Evolutionary conservation across 2,797 vertebrate genomes (phyloP).

Genomic region (Salmo trutta): DNA sequence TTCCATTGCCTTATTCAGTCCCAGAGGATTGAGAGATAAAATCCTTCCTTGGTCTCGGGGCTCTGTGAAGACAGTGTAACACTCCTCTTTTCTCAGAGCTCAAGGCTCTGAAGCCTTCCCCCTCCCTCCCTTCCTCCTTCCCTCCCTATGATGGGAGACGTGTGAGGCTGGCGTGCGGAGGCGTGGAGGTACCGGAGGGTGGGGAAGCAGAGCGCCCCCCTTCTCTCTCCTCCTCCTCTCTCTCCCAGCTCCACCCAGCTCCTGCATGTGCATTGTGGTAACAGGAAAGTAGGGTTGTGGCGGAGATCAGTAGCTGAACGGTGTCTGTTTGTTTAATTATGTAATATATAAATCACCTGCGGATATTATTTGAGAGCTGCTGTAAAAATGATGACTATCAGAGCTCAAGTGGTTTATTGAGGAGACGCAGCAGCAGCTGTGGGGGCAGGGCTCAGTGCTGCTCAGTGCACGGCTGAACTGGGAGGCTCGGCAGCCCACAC

Average conservation of each 20-base stretch:
- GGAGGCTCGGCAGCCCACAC: background rate
- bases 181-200: conserved; percentile 1
- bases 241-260: background rate
- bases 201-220: background rate
- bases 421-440: conserved; percentile 8
- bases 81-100: conserved; percentile 65
- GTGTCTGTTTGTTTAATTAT: conserved; percentile 41
- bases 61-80: conserved; percentile 68
- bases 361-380: conserved; percentile 47
- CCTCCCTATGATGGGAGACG: conserved; percentile 11
- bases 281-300: conserved; percentile 3
- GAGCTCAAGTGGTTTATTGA: conserved; percentile 33
- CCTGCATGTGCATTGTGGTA: background rate
- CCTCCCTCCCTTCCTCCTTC: conserved; percentile 40
- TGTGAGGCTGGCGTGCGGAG: conserved; percentile 26
- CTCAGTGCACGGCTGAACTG: background rate
- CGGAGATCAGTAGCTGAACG: conserved; percentile 1
- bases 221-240: background rate
- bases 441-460: background rate
- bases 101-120: conserved; percentile 62
- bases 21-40: conserved; percentile 70
- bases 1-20: conserved; percentile 63
- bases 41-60: conserved; percentile 62
- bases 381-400: conserved; percentile 50
- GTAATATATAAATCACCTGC: conserved; percentile 38